These are phyloP conservation scores for Fragum whitleyi DNA, from an alignment of 2,888 invertebrate species.

Conservation along the genomic window DNA sequence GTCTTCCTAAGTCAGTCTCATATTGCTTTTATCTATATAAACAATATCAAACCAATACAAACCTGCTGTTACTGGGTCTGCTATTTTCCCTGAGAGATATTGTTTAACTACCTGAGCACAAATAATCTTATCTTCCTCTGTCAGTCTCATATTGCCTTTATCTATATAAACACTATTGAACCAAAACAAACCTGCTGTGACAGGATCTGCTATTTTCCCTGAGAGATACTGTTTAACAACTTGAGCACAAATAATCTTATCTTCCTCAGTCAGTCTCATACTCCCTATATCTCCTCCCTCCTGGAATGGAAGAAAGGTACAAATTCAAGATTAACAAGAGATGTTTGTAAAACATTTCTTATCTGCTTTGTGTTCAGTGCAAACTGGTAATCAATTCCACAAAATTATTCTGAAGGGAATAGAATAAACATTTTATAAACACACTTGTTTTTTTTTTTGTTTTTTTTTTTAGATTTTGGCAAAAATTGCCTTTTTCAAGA, in stretches of 20 bases:
- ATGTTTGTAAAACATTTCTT: too few species aligned
- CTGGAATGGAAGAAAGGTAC: background rate
- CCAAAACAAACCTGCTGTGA: slow-evolving; percentile 73
- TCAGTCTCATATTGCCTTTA: slow-evolving; percentile 65
- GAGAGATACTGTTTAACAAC: slow-evolving; percentile 78
- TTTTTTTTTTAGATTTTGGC: too few species aligned
- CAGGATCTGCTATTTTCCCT: slow-evolving; percentile 79
- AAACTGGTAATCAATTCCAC: too few species aligned
- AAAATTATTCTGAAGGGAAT: too few species aligned
- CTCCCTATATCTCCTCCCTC: slow-evolving; percentile 55
- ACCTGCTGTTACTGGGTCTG: slow-evolving; percentile 81
- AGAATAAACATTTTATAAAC: too few species aligned
- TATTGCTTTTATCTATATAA: too few species aligned
- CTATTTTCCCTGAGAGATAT: slow-evolving; percentile 77
- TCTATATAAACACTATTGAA: slow-evolving; percentile 14
- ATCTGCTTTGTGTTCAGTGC: too few species aligned
- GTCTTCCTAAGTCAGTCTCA: too few species aligned
- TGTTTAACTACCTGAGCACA: slow-evolving; percentile 78
- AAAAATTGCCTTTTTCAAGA: too few species aligned
- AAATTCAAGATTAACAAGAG: background rate
- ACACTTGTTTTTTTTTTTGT: too few species aligned
- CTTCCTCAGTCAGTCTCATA: slow-evolving; percentile 77
- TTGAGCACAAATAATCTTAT: slow-evolving; percentile 76
- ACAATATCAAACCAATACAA: background rate
- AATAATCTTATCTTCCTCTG: slow-evolving; percentile 78